These are phyloP conservation scores for Schizopygopsis pylzovi DNA, from an alignment of 2,797 vertebrate species.

Conservation along the genomic window DNA sequence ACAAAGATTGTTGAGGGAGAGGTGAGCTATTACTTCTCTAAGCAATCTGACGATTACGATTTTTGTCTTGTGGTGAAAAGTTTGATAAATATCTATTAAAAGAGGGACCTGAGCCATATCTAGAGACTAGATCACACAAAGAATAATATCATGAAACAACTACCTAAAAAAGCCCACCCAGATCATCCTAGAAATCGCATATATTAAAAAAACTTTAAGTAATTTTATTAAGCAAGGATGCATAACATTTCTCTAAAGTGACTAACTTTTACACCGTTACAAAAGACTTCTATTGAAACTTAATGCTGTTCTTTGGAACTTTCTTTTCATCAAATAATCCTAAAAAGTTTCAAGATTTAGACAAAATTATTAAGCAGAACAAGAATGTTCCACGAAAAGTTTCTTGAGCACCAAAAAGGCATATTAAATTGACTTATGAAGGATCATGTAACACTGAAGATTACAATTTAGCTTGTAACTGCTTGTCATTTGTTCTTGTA, in stretches of 20 bases:
- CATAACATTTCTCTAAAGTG: neutral
- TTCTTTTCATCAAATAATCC: neutral
- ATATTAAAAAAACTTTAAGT: neutral
- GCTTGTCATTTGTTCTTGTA: neutral
- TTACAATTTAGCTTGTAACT: no score
- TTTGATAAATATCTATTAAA: neutral
- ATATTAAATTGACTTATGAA: neutral
- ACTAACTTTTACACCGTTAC: neutral
- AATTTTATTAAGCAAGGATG: neutral
- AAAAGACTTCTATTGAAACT: neutral
- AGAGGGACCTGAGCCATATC: neutral
- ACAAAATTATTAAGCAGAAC: neutral
- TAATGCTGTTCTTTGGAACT: neutral
- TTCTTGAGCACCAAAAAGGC: neutral
- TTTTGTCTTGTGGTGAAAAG: neutral
- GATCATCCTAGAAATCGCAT: neutral
- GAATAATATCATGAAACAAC: neutral
- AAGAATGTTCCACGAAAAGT: neutral
- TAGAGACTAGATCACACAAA: neutral
- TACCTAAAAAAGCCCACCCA: neutral
- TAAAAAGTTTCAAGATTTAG: neutral
- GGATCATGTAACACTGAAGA: neutral
- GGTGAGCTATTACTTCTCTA: neutral
- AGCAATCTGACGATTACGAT: neutral
- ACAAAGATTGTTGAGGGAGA: neutral